A percentile compares a stretch with the other conserved stretches of the same genome.
phyloP scores from a whole-genome alignment of 2,888 invertebrate species.

The Serrognathus titanus region DNA sequence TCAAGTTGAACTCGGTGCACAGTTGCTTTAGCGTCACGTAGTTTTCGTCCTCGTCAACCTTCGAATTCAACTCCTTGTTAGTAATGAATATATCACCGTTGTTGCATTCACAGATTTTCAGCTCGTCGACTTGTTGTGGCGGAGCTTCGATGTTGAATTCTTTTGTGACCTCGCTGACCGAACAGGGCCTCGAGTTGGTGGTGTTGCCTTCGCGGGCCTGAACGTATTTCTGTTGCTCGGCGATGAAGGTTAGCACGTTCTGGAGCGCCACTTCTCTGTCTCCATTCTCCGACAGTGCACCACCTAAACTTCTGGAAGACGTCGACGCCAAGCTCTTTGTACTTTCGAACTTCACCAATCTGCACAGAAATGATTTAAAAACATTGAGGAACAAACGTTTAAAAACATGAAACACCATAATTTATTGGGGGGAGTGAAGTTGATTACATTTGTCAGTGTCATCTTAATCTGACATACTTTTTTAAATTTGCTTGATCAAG shows the following conservation, averaged over 20 bases:
- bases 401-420: background rate
- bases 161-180: slow-evolving; percentile 45
- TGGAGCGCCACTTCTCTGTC: slow-evolving; percentile 69
- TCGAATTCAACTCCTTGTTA: slow-evolving; percentile 23
- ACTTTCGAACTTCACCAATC: slow-evolving; percentile 77
- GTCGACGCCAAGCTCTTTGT: slow-evolving; percentile 75
- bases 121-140: slow-evolving; percentile 46
- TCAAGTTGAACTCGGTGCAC: slow-evolving; percentile 41
- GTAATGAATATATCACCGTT: slow-evolving; percentile 22
- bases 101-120: slow-evolving; percentile 33
- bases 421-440: background rate
- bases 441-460: too few species aligned
- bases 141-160: slow-evolving; percentile 57
- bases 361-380: slow-evolving; percentile 32
- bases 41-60: slow-evolving; percentile 39
- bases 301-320: slow-evolving; percentile 64
- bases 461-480: too few species aligned
- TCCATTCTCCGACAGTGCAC: slow-evolving; percentile 54
- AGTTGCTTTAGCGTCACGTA: slow-evolving; percentile 48
- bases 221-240: slow-evolving; percentile 72
- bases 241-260: slow-evolving; percentile 71
- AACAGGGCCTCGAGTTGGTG: slow-evolving; percentile 53
- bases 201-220: slow-evolving; percentile 59
- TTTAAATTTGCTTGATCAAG: too few species aligned
- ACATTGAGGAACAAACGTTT: slow-evolving; percentile 1